Evolutionary conservation across 2,797 vertebrate species (phyloP), one percentile per base, ranked within the genome.

Genomic region (Malurus leucopterus): DNA sequence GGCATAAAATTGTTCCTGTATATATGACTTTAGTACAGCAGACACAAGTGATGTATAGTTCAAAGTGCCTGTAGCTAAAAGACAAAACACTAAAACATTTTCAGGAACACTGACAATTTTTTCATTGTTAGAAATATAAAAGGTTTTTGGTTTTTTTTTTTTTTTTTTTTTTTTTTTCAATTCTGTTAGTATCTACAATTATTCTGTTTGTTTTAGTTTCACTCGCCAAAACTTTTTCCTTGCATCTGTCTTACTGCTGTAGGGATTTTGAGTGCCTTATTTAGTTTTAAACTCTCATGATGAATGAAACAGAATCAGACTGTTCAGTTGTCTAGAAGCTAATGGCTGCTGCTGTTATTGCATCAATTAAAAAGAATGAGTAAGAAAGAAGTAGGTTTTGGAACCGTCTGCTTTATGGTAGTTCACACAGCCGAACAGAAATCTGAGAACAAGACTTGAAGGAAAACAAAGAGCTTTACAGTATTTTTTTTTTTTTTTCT

Each of bases 391-490:
- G 80, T 70, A 79, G 38, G 65, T 95, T 97, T 96, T 97, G 88
- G 68, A 96, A 90, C 86, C 0, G 27, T 95, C 87, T 95, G 86
- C 91, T 96, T 96, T 95, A 93, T 93, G 81, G 89, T 96, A 94
- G 95, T 95, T 97, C 96, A 95, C 95, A 92, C 93, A 95, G 94
- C 91, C 2, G 53, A 96, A 94, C 84, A 95, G 96, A 97, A 97
- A 97, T 95, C 91, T 88, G 96, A 97, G 96, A 96, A 95, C n/a
- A 77, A 89, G 92, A 90, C 91, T 96, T 97, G 89, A 96, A 96
- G 82, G 95, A 96, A 97, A 97, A 97, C 96, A 97, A 97, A 97
- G 96, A 96, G 94, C 96, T 97, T 97, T 97, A 96, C 96, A 96
- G 95, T 96, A 91, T 94, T 94, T 74, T 90, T 73, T 94, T 94